Evolutionary conservation across 2,113 vertebrate genomes (phyloP).

Genomic region (Mesembrinibis cayennensis): DNA sequence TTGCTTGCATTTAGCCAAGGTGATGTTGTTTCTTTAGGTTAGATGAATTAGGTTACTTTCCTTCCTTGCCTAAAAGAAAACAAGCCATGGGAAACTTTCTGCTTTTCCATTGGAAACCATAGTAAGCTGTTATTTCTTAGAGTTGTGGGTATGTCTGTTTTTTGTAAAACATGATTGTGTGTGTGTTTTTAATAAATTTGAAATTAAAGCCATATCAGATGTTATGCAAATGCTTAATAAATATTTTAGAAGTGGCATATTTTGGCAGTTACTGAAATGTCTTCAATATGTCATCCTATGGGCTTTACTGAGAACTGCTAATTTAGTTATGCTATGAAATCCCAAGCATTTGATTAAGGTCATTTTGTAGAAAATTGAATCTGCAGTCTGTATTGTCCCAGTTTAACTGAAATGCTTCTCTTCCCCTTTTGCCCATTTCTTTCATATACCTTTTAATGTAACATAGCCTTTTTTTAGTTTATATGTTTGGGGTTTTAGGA

Average conservation of each 20-base stretch:
- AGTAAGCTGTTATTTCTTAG: neutral
- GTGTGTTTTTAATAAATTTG: slow-evolving; percentile 23
- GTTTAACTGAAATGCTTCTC: neutral
- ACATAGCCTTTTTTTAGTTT: neutral
- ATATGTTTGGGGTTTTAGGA: neutral
- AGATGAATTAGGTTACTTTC: slow-evolving; percentile 10
- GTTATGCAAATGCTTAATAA: neutral
- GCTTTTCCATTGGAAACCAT: neutral
- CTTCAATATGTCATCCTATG: neutral
- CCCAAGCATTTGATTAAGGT: neutral
- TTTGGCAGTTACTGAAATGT: neutral
- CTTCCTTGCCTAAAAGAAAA: slow-evolving; percentile 33
- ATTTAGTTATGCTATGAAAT: neutral
- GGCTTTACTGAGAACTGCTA: neutral
- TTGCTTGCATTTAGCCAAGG: slow-evolving; percentile 11
- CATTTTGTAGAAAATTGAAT: neutral
- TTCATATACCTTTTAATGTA: neutral
- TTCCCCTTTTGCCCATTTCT: neutral
- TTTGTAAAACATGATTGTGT: neutral
- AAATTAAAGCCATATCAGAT: slow-evolving; percentile 27
- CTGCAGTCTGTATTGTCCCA: neutral
- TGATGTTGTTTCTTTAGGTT: neutral
- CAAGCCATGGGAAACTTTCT: slow-evolving; percentile 51
- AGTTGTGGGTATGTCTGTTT: neutral
- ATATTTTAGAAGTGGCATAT: neutral